These are phyloP conservation scores for Chironomus striatipennis DNA, from an alignment of 1,140 invertebrate genomes.

Conservation along the genomic window DNA sequence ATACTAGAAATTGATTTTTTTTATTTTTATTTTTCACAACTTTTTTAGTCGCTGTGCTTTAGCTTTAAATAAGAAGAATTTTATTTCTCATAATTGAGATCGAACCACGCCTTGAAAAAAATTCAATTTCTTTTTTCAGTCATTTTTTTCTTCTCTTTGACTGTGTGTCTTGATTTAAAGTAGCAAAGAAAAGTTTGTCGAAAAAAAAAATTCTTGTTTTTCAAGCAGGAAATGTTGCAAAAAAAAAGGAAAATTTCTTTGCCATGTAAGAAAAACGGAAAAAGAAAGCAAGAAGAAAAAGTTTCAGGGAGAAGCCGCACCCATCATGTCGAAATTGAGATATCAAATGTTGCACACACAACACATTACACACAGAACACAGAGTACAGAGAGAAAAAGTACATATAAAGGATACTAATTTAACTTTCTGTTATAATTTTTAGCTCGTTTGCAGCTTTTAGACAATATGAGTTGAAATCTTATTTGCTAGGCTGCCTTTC, in stretches of 20 bases:
- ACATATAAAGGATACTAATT: not conserved
- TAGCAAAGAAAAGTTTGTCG: not conserved
- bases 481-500: too few species aligned
- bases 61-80: not conserved
- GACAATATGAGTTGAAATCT: too few species aligned
- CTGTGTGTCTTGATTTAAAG: not conserved
- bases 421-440: not conserved
- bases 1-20: not conserved
- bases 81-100: constrained; percentile 8
- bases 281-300: not conserved
- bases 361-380: not conserved
- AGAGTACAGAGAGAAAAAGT: not conserved
- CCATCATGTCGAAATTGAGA: constrained; percentile 6
- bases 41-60: not conserved
- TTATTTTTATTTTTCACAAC: not conserved
- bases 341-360: not conserved
- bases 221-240: not conserved
- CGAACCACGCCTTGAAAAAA: constrained; percentile 3
- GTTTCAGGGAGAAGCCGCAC: not conserved
- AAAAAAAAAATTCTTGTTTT: constrained; percentile 3
- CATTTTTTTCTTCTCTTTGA: not conserved
- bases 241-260: not conserved
- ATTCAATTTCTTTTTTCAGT: not conserved
- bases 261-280: not conserved
- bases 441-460: too few species aligned